Evolutionary conservation across 2,888 invertebrate genomes (phyloP), one percentile per base, ranked within the genome.

Genomic region (Caenorhabditis becei): DNA sequence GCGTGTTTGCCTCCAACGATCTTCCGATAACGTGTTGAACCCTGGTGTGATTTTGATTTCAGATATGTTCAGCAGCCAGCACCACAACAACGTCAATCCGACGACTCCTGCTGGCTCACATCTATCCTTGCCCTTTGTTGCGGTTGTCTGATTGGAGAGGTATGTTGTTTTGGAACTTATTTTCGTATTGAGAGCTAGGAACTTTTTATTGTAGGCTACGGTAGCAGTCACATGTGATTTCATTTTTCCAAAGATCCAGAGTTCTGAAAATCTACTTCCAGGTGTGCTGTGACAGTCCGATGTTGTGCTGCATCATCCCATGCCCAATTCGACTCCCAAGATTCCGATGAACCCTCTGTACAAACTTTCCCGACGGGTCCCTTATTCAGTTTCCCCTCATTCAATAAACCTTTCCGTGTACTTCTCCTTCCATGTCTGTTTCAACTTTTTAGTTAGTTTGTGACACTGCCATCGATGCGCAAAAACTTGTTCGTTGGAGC

Each of bases 131-230:
- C 87, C 1, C 83, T 89, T 2, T 88, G 87, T 56, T 89, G 89
- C 54, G 89, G 89, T 16, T 89, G 89, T 67, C 83, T 87, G 35
- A 69, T 89, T 8, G 89, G 88, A 70, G 86, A 86, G 72, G 83
- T 78, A 7, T 3, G 16, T 18, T n/a, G n/a, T n/a, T 14, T 5
- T 11, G 16, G n/a, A n/a, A n/a, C 28, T 28, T 32, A 11, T 62
- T 8, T 63, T 24, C n/a, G 7, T n/a, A 35, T 26, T 56, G 14
- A n/a, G n/a, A n/a, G n/a, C n/a, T n/a, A n/a, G n/a, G n/a, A n/a
- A n/a, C n/a, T n/a, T n/a, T n/a, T n/a, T n/a, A n/a, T n/a, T n/a
- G n/a, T n/a, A n/a, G n/a, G n/a, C n/a, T n/a, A n/a, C n/a, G n/a
- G n/a, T n/a, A n/a, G n/a, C n/a, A n/a, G n/a, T n/a, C n/a, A n/a